A percentile compares a stretch with the other conserved stretches of the same genome.
Evolutionary conservation across 2,888 invertebrate species (phyloP).

Genomic region (Kuschelorhynchus macadamiae): DNA sequence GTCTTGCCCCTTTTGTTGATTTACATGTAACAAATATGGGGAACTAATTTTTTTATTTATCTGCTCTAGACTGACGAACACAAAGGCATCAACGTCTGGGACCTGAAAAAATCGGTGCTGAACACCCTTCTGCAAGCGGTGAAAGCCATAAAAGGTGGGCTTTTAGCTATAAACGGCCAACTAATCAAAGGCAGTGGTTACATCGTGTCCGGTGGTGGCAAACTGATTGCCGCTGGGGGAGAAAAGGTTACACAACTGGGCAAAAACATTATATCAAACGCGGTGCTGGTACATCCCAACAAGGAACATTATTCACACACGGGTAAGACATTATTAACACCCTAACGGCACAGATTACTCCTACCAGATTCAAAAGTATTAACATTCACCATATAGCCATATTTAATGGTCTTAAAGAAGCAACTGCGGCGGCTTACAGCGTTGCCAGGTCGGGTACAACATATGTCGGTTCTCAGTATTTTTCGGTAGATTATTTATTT

Average conservation of each 20-base stretch:
- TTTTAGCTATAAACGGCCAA: conserved; percentile 89
- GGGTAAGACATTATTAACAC: conserved; percentile 51
- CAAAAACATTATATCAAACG: conserved; percentile 83
- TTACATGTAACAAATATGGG: too few relatives aligned
- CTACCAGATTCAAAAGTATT: too few relatives aligned
- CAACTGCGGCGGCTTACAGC: too few relatives aligned
- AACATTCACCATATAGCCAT: too few relatives aligned
- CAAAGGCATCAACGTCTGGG: conserved; percentile 70
- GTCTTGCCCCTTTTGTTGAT: too few relatives aligned
- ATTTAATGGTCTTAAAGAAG: too few relatives aligned
- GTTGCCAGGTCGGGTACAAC: too few relatives aligned
- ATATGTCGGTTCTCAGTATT: too few relatives aligned
- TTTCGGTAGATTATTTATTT: too few relatives aligned
- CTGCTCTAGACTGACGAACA: conserved; percentile 18
- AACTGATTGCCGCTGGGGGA: conserved; percentile 81
- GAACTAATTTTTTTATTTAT: too few relatives aligned
- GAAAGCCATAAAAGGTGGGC: conserved; percentile 89
- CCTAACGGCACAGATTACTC: too few relatives aligned
- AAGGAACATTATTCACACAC: conserved; percentile 47
- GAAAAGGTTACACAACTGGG: conserved; percentile 86
- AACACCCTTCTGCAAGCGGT: conserved; percentile 89
- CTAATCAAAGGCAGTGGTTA: conserved; percentile 88
- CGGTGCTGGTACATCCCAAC: conserved; percentile 73
- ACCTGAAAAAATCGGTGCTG: conserved; percentile 85
- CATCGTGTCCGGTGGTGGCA: conserved; percentile 75